Evolutionary conservation across 2,113 vertebrate genomes (phyloP), one percentile per base, ranked within the genome.

Genomic region (Hepsetus odoe): DNA sequence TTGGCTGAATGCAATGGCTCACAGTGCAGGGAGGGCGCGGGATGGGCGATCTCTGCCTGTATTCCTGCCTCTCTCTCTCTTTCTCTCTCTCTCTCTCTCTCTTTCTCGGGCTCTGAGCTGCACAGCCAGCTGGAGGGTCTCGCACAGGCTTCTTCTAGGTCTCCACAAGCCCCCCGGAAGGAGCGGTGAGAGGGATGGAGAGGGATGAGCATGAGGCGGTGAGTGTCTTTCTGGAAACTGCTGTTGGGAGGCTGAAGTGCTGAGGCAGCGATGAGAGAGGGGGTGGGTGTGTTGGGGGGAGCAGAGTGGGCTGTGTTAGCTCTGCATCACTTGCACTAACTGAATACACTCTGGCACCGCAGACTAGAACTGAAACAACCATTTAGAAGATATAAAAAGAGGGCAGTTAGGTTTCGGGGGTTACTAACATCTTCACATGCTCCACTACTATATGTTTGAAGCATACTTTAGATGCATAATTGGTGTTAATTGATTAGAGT

Each of bases 1-100:
- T 97, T 94, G 93, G 93, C 92, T 97, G 95, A 97, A 97, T 95
- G 95, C 96, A 95, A 96, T 94, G 95, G 96, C 89, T 92, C 90
- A 88, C 91, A 90, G 89, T 85, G 91, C 91, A 89, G 89, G 88
- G 87, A 90, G 90, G 82, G 89, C 91, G 90, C 86, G 82, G 88
- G 87, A 80, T 28, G 58, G n/a, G 76, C 86, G 85, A 86, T 84
- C n/a, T 79, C 82, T 76, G 16, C 26, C 28, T 3, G 74, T 77
- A 87, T 85, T 86, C 81, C 85, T 85, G 59, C 80, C 83, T 24
- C 55, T 77, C 74, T 85, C 55, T 78, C 64, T 59, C 33, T 75
- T 16, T 46, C 28, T 38, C 74, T 67, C 74, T 66, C 26, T 66
- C 42, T 64, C 59, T 51, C 59, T 58, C 53, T 80, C 68, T 80